Conservation (phyloP, 1,140 invertebrate species). For the Dolichoris vasculosae region DNA sequence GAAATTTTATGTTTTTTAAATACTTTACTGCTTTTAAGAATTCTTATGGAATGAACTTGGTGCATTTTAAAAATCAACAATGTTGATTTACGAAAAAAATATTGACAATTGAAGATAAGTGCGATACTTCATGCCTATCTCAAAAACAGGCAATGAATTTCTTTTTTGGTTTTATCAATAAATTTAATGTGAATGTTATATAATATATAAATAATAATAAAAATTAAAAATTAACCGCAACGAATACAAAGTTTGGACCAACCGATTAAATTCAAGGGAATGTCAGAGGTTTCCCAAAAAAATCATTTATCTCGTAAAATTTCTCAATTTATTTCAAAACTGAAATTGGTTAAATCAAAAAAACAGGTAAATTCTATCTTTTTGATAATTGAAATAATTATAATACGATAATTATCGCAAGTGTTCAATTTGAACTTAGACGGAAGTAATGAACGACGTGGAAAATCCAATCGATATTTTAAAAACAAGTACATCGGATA, state of each 20-base stretch:
- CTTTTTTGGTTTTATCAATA: conserved; percentile 12
- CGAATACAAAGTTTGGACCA: not conserved
- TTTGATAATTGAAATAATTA: not conserved
- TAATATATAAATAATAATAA: conserved; percentile 2
- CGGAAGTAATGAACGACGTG: not conserved
- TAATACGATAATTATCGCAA: not conserved
- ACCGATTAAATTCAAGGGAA: not conserved
- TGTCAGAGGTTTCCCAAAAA: conserved; percentile 28
- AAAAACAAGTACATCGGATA: not conserved
- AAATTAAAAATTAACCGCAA: conserved; percentile 2
- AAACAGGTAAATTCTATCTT: conserved; percentile 20
- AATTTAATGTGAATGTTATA: conserved; percentile 10
- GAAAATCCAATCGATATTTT: not conserved
- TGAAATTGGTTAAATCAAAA: conserved; percentile 50
- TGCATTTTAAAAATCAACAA: not conserved
- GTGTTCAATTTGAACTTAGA: not conserved
- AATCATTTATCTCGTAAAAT: conserved; percentile 35
- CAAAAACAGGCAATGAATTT: not conserved
- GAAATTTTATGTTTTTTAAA: not conserved
- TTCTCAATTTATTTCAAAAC: conserved; percentile 52
- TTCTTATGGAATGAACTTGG: not conserved
- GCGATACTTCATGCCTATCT: not conserved
- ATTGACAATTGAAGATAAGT: conserved; percentile 17
- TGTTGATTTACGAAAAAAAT: not conserved
- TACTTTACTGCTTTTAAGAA: not conserved